Percentiles rank a stretch among this genome's conserved stretches.
Conservation (phyloP, 2,797 vertebrate genomes). For the Hemibagrus guttatus region DNA sequence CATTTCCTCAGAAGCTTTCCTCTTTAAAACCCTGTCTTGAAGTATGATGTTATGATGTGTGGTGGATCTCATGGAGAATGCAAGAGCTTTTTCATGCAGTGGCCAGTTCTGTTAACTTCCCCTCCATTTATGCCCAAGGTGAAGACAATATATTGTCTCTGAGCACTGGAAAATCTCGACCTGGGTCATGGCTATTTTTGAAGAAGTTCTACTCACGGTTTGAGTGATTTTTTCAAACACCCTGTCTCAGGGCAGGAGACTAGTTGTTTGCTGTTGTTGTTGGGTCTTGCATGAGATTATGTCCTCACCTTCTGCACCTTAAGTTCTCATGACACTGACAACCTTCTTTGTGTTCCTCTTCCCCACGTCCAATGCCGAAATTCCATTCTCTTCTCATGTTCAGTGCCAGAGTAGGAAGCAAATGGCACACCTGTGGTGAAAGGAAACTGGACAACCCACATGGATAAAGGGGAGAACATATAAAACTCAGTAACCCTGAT, state of each 20-base stretch:
- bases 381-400: not conserved
- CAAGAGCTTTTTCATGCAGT: not conserved
- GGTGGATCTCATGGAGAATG: not conserved
- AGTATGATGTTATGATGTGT: not conserved
- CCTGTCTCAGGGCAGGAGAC: not conserved
- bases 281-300: not conserved
- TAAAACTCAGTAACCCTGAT: not conserved
- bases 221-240: not conserved
- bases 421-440: not conserved
- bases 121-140: not conserved
- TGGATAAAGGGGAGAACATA: not conserved
- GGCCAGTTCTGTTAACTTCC: not conserved
- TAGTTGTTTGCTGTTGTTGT: no score
- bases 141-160: constrained; percentile 10
- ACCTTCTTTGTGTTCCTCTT: not conserved
- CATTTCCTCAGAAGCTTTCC: not conserved
- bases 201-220: no score
- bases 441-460: not conserved
- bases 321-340: not conserved
- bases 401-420: not conserved
- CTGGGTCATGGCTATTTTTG: not conserved
- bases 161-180: not conserved
- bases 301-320: not conserved
- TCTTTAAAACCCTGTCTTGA: not conserved
- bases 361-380: not conserved